Base-by-base conservation (phyloP, 2,888 invertebrate species). In the Napeogenes sylphis region DNA sequence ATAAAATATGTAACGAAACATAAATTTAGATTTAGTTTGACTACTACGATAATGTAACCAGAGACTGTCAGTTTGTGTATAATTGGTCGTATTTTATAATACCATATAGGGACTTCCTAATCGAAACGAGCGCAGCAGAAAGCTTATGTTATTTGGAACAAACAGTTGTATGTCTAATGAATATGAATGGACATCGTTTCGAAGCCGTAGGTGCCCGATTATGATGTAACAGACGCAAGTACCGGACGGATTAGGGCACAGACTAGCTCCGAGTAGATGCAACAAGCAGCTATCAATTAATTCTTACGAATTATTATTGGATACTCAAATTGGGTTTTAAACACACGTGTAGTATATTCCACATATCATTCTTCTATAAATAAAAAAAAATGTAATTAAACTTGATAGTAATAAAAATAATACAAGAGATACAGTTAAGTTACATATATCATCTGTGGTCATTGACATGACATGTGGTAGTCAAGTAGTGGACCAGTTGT, bases 151-250 rank as follows among this genome's bases (percentile, higher is more conserved):
- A 82, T 51, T 51, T 51, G 81, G 74, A 72, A 74, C 76, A 77
- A 80, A 80, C 74, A 76, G 70, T 71, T 71, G 66, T 63, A 67
- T 65, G 70, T 64, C 62, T 72, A 70, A 84, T 85, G 83, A 85
- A 86, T 85, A 85, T 86, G 84, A 76, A 86, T 85, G 78, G 71
- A 66, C 68, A 66, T 55, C 64, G 75, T 74, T 75, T 73, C 73
- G 70, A 71, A 74, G 69, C 68, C 71, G 84, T 81, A 82, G 83
- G 83, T 81, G 84, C 77, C 75, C 74, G 78, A 82, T 84, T 82
- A 81, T 84, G 82, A 81, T 79, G 81, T 82, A 82, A 83, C 73
- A 66, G 70, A 64, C 63, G 66, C 62, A 65, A 63, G 67, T 68
- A 63, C 65, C 59, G 62, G 56, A 54, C 55, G 63, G 62, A 59